Conservation (phyloP, 1,140 invertebrate species). For the Diachasmimorpha longicaudata region DNA sequence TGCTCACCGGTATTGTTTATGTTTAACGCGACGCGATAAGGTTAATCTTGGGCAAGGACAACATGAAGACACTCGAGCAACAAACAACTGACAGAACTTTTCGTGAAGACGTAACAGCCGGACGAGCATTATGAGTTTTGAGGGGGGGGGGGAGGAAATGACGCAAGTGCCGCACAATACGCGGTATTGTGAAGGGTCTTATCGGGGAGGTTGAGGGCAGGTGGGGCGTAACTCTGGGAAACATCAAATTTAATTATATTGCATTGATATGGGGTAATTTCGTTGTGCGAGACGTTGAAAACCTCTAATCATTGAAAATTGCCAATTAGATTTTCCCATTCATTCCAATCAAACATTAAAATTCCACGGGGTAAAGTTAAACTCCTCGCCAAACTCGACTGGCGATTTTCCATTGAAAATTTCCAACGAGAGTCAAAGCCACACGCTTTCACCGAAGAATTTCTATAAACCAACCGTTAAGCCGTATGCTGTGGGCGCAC, state of each 20-base stretch:
- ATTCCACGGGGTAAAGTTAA: conserved; percentile 26
- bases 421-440: not conserved
- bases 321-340: conserved; percentile 14
- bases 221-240: too few species aligned
- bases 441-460: not conserved
- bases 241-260: not conserved
- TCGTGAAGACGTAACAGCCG: too few species aligned
- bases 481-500: not conserved
- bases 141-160: too few species aligned
- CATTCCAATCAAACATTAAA: conserved; percentile 29
- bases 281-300: not conserved
- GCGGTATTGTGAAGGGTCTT: too few species aligned
- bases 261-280: not conserved
- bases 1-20: not conserved
- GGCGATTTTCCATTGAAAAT: not conserved
- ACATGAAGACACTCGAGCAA: not conserved
- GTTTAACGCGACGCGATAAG: not conserved
- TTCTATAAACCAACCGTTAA: not conserved
- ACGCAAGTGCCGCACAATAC: too few species aligned
- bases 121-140: too few species aligned
- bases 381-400: not conserved
- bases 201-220: too few species aligned
- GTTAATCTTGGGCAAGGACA: not conserved
- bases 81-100: not conserved
- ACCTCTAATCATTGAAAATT: not conserved